Evolutionary conservation across 2,888 invertebrate genomes (phyloP).

Genomic region (Standfussiana lucernea): DNA sequence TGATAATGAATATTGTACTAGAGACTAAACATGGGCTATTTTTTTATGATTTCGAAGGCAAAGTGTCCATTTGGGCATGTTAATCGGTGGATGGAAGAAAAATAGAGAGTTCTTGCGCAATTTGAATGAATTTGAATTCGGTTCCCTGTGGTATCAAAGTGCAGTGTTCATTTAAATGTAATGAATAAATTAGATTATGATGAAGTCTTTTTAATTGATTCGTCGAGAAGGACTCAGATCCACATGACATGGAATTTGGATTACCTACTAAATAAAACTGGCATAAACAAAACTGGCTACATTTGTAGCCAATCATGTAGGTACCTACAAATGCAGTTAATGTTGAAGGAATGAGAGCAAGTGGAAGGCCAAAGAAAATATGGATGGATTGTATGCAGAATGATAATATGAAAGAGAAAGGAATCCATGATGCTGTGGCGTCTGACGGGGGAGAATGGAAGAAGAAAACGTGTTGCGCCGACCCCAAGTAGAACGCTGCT

Average conservation of each 20-base stretch:
- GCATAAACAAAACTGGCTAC: not conserved
- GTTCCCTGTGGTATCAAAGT: slow-evolving; percentile 1
- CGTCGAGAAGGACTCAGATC: not conserved
- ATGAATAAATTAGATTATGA: slow-evolving; percentile 34
- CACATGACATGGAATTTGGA: not conserved
- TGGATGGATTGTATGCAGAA: too few species aligned
- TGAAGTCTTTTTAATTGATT: slow-evolving; percentile 13
- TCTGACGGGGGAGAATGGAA: too few species aligned
- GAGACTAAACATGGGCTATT: slow-evolving; percentile 41
- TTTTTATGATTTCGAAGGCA: slow-evolving; percentile 35
- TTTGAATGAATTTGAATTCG: slow-evolving; percentile 40
- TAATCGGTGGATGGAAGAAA: slow-evolving; percentile 53
- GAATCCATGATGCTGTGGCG: too few species aligned
- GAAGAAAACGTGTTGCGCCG: too few species aligned
- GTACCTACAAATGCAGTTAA: too few species aligned
- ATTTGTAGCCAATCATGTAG: too few species aligned
- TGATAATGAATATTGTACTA: slow-evolving; percentile 60
- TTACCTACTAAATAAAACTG: not conserved
- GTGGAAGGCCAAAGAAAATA: too few species aligned
- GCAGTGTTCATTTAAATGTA: slow-evolving; percentile 32
- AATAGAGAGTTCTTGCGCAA: slow-evolving; percentile 30
- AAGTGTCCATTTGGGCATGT: slow-evolving; percentile 26
- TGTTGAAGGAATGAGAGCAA: too few species aligned
- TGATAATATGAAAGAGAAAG: too few species aligned
- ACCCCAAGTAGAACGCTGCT: too few species aligned